These are phyloP conservation scores for Eupithecia tripunctaria DNA, from an alignment of 2,888 invertebrate genomes.

Conservation along the genomic window DNA sequence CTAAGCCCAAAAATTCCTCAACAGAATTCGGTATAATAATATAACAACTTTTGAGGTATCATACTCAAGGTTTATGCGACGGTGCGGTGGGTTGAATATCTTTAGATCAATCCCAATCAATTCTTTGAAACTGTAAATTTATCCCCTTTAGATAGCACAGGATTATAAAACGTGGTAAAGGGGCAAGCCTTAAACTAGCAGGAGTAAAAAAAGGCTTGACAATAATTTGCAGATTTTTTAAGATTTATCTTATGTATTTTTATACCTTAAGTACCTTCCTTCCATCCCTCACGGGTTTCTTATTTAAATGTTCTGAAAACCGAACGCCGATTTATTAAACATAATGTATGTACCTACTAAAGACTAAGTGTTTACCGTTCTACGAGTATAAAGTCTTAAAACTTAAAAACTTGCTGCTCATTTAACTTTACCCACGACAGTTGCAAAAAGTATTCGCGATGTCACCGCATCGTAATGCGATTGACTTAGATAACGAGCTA, in stretches of 20 bases:
- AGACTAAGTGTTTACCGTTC: neutral
- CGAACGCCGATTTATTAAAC: neutral
- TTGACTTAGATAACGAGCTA: constrained; percentile 47
- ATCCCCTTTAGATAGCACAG: neutral
- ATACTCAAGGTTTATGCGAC: neutral
- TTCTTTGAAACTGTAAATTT: neutral
- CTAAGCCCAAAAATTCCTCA: neutral
- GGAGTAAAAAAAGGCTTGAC: neutral
- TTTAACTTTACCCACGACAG: constrained; percentile 25
- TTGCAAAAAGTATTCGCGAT: constrained; percentile 43
- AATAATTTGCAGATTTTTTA: neutral
- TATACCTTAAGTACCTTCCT: neutral
- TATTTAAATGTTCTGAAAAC: neutral
- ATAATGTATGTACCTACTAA: neutral
- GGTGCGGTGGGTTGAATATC: neutral
- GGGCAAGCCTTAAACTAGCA: neutral
- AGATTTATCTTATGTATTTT: no score
- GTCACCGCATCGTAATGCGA: constrained; percentile 51
- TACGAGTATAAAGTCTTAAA: constrained; percentile 10
- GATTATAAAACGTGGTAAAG: neutral
- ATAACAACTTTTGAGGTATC: neutral
- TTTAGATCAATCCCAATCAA: neutral
- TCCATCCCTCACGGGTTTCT: no score
- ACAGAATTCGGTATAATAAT: neutral
- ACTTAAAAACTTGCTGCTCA: neutral